Conservation (phyloP, 1,140 invertebrate genomes). For the Caenorhabditis briggsae region DNA sequence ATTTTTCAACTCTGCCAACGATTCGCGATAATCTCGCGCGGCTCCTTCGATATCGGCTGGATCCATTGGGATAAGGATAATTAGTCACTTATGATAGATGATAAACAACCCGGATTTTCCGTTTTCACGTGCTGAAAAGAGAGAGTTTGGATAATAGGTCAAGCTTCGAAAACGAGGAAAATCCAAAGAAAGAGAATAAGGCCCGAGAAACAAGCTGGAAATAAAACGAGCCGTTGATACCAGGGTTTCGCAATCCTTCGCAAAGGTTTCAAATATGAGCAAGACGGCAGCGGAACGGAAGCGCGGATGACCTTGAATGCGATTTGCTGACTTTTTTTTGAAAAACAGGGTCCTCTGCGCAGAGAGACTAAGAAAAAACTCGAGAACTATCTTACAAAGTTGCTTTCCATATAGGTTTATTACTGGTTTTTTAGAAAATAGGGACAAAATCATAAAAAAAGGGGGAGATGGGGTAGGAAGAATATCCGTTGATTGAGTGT, state of each 20-base stretch:
- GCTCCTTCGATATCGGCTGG: slow-evolving; percentile 31
- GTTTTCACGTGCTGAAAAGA: slow-evolving; percentile 53
- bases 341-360: background rate
- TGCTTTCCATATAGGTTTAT: slow-evolving; percentile 36
- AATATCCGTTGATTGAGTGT: background rate
- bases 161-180: background rate
- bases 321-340: background rate
- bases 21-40: slow-evolving; percentile 60
- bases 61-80: background rate
- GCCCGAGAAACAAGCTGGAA: background rate
- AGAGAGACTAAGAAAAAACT: background rate
- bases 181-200: too few relatives aligned
- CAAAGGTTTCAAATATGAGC: too few relatives aligned
- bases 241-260: too few relatives aligned
- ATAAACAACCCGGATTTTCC: background rate
- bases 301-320: too few relatives aligned
- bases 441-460: slow-evolving; percentile 32
- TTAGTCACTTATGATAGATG: slow-evolving; percentile 14
- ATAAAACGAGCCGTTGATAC: background rate
- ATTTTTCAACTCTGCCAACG: slow-evolving; percentile 86
- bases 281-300: background rate
- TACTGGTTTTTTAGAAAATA: slow-evolving; percentile 8
- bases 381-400: background rate
- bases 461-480: background rate
- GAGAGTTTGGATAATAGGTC: background rate